A percentile compares a stretch with the other conserved stretches of the same genome.
These are phyloP conservation scores for Euzetes globulus DNA, from an alignment of 2,888 invertebrate species.

Conservation along the genomic window DNA sequence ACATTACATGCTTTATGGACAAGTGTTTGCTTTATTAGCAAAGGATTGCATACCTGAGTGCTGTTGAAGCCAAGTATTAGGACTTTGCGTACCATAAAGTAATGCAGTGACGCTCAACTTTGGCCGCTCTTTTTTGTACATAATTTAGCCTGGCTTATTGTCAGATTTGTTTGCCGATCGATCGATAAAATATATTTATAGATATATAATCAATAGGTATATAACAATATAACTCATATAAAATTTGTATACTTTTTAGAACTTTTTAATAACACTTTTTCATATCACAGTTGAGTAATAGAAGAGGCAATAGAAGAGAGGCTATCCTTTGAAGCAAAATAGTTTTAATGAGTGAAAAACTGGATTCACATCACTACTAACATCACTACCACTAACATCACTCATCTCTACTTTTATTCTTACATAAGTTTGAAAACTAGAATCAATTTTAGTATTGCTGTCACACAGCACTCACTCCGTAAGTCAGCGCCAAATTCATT, in stretches of 20 bases:
- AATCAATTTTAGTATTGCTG: no score
- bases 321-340: no score
- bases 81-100: conserved; percentile 38
- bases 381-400: no score
- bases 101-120: conserved; percentile 72
- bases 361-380: no score
- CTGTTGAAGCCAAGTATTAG: conserved; percentile 20
- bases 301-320: not conserved
- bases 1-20: no score
- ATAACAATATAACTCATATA: not conserved
- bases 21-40: not conserved
- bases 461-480: no score
- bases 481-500: no score
- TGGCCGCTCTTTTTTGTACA: conserved; percentile 72
- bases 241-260: not conserved
- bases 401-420: no score
- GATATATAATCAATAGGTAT: not conserved
- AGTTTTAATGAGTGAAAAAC: no score
- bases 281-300: conserved; percentile 4
- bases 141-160: conserved; percentile 11
- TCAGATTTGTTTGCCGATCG: not conserved
- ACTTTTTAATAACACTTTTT: not conserved
- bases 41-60: conserved; percentile 21
- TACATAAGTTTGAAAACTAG: no score
- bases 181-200: not conserved